These are phyloP conservation scores for Pachypanchax playfairii DNA, from an alignment of 2,113 vertebrate species.

Conservation along the genomic window DNA sequence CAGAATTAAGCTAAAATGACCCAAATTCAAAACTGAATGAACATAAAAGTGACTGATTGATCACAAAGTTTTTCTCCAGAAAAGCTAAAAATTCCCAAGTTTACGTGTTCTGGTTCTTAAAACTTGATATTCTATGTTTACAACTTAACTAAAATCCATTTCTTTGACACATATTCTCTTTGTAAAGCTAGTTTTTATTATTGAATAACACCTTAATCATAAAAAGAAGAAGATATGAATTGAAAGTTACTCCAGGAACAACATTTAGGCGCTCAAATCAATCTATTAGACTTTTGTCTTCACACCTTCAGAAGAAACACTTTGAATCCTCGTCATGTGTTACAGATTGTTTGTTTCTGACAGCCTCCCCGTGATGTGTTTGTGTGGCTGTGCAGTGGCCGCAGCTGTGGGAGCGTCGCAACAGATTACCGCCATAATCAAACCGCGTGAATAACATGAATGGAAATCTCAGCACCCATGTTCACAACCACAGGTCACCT, in stretches of 20 bases:
- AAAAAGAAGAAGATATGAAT: not conserved
- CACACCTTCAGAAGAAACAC: too few species aligned
- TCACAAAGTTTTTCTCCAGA: too few species aligned
- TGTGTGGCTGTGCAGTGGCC: slow-evolving; percentile 34
- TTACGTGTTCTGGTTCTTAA: too few species aligned
- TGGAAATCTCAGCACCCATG: slow-evolving; percentile 47
- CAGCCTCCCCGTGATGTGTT: not conserved
- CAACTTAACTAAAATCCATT: not conserved
- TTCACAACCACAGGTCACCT: slow-evolving; percentile 58
- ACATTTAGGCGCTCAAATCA: not conserved
- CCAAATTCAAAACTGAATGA: too few species aligned
- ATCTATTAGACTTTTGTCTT: too few species aligned
- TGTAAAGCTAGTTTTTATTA: not conserved
- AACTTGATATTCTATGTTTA: too few species aligned
- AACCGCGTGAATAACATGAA: slow-evolving; percentile 55
- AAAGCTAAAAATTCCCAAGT: too few species aligned
- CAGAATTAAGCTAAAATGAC: too few species aligned
- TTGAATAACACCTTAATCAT: too few species aligned
- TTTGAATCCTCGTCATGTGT: too few species aligned
- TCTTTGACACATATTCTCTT: not conserved
- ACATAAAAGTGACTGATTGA: too few species aligned
- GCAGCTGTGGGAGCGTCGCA: slow-evolving; percentile 55
- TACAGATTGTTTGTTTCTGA: not conserved
- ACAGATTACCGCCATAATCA: slow-evolving; percentile 53
- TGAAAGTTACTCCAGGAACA: not conserved